Conservation (phyloP, 2,113 vertebrate species). For the Elgaria multicarinata region DNA sequence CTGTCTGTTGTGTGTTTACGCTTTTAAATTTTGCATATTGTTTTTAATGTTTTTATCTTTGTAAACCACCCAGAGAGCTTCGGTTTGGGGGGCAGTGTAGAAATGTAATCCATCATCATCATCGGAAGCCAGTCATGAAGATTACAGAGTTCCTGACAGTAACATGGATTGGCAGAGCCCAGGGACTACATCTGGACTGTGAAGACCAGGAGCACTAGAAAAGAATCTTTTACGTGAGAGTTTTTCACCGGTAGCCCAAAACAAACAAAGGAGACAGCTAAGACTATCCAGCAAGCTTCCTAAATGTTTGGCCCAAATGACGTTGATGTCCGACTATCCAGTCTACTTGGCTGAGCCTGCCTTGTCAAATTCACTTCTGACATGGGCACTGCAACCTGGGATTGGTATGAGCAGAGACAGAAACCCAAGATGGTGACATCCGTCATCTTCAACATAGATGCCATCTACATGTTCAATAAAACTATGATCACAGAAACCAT, state of each 20-base stretch:
- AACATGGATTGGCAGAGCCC: not conserved
- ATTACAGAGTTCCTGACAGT: not conserved
- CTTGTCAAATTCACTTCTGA: not conserved
- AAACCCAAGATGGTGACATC: not conserved
- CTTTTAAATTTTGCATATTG: too few relatives aligned
- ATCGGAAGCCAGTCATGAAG: not conserved
- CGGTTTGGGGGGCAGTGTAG: too few relatives aligned
- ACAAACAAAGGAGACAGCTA: not conserved
- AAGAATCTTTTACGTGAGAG: not conserved
- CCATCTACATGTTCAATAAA: too few relatives aligned
- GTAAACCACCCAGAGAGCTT: too few relatives aligned
- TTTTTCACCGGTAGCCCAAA: not conserved
- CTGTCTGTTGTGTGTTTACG: too few relatives aligned
- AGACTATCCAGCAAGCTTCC: not conserved
- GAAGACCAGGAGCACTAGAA: not conserved
- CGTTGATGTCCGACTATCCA: not conserved
- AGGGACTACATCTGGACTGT: not conserved
- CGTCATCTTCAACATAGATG: not conserved
- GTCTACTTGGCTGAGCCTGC: not conserved
- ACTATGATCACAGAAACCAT: too few relatives aligned
- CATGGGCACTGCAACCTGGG: not conserved
- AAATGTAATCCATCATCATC: too few relatives aligned
- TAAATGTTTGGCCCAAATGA: not conserved
- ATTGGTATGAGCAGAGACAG: not conserved
- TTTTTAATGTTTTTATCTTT: too few relatives aligned